phyloP scores from a whole-genome alignment of 2,113 vertebrate species.

The Indri indri region DNA sequence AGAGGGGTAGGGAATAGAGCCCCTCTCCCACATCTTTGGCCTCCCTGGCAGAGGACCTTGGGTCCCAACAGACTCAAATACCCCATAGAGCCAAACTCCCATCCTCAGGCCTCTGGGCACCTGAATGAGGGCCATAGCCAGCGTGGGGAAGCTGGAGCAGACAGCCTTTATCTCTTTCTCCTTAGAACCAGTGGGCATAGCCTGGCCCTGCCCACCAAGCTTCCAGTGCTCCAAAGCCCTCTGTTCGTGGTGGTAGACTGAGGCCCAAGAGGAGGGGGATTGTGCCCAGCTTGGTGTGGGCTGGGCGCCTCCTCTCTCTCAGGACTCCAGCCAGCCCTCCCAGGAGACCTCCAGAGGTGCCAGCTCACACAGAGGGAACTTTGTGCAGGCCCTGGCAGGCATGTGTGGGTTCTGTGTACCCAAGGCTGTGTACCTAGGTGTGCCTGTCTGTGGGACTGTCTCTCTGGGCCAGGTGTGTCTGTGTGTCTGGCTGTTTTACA shows the following conservation, averaged over 20 bases:
- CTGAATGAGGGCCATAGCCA: not conserved
- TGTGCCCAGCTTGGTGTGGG: not conserved
- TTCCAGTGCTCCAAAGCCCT: not conserved
- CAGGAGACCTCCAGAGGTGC: constrained; percentile 32
- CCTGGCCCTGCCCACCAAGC: constrained; percentile 29
- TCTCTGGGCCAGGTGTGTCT: constrained; percentile 26
- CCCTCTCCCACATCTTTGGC: not conserved
- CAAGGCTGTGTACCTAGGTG: constrained; percentile 6
- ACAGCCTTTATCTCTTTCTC: not conserved
- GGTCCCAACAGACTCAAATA: not conserved
- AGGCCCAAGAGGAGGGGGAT: not conserved
- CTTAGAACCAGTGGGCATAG: not conserved
- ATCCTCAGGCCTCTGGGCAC: constrained; percentile 17
- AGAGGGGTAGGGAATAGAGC: not conserved
- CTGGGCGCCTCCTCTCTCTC: not conserved
- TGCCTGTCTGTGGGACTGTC: not conserved
- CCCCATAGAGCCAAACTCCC: not conserved
- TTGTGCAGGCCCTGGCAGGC: constrained; percentile 71
- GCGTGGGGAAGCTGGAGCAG: not conserved
- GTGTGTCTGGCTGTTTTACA: not conserved
- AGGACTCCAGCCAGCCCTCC: constrained; percentile 43
- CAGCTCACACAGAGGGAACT: constrained; percentile 72
- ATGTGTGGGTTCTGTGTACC: constrained; percentile 28
- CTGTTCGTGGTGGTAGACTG: not conserved
- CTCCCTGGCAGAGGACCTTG: not conserved